Evolutionary conservation across 2,113 vertebrate genomes (phyloP), one percentile per base, ranked within the genome.

Genomic region (Indicator indicator): DNA sequence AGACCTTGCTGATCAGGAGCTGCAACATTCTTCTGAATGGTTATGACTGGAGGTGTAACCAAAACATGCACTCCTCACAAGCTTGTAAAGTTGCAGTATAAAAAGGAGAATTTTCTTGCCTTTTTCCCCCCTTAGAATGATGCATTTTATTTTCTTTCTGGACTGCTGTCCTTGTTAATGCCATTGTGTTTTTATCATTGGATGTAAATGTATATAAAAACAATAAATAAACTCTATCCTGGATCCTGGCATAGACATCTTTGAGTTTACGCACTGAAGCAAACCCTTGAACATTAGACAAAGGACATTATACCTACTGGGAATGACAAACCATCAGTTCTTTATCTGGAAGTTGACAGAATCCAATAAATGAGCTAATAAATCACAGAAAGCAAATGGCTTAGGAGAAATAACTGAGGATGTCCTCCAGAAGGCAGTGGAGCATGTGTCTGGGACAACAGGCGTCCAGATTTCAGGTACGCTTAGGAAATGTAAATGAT

Each of bases 391-490:
- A 52, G 8, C 27, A 59, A 71, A n/a, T 52, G 33, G 3, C 9
- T 81, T 50, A 36, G 21, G 56, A 63, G 56, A 75, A 81, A 86
- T 42, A 46, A 72, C 24, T 76, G 52, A 72, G 16, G 46, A 44
- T n/a, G 50, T 44, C 56, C 58, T 64, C 64, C 21, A 56, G 70
- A 86, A 86, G 40, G 14, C 33, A 91, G 56, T 55, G 40, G 68
- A 73, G 20, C 28, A 18, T 69, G 16, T 46, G 16, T 30, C 32
- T 40, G 36, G 17, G 54, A 77, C 50, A 81, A 56, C 16, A 54
- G 13, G 10, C 2, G 2, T 59, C 18, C 36, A 71, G 12, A 54
- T 59, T 54, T 82, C 58, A 58, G 1, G 0, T 20, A 58, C 0
- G 0, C 12, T 75, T 86, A 64, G 42, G 33, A 58, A 58, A 70